phyloP scores from a whole-genome alignment of 2,888 invertebrate species.

The Ophraella communa region DNA sequence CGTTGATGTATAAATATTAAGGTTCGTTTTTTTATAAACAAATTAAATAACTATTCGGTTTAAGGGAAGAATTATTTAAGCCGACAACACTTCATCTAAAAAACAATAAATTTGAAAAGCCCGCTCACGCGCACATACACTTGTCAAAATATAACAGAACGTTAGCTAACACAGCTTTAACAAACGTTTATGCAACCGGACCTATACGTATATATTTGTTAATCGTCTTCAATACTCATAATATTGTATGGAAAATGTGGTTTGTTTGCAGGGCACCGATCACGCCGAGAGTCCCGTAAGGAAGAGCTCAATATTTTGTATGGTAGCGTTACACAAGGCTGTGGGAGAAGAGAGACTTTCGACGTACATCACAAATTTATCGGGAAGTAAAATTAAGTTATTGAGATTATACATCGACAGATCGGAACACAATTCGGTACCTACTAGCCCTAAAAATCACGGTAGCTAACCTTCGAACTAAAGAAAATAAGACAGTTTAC shows the following conservation, averaged over 20 bases:
- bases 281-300: conserved; percentile 90
- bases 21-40: too few relatives aligned
- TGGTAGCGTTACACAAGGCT: conserved; percentile 91
- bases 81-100: too few relatives aligned
- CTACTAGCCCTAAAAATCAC: conserved; percentile 59
- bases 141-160: too few relatives aligned
- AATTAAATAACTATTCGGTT: too few relatives aligned
- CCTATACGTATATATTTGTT: too few relatives aligned
- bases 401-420: conserved; percentile 80
- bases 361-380: conserved; percentile 81
- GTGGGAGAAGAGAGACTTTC: conserved; percentile 86
- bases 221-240: too few relatives aligned
- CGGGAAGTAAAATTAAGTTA: conserved; percentile 89
- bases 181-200: too few relatives aligned
- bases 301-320: conserved; percentile 96
- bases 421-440: conserved; percentile 62
- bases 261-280: conserved; percentile 79
- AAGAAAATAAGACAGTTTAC: neutral
- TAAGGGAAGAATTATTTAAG: too few relatives aligned
- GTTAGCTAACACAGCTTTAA: too few relatives aligned
- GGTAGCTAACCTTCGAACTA: conserved; percentile 22
- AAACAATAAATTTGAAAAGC: too few relatives aligned
- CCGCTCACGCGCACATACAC: too few relatives aligned
- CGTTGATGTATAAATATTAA: too few relatives aligned
- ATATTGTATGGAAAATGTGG: conserved; percentile 9